Evolutionary conservation across 2,888 invertebrate genomes (phyloP), one percentile per base, ranked within the genome.

Genomic region (Deilephila porcellus): DNA sequence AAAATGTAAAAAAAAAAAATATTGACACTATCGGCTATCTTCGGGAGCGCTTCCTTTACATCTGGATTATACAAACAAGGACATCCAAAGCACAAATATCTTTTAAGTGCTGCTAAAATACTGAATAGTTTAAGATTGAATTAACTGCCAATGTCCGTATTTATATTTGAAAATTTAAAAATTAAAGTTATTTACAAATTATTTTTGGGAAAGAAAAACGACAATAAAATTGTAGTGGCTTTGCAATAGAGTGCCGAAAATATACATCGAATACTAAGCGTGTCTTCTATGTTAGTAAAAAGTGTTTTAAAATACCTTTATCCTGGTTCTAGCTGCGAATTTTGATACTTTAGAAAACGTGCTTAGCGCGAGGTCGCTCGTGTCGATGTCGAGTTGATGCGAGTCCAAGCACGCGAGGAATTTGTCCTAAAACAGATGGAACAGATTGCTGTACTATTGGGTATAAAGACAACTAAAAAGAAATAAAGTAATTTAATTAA

Each of bases 301-400:
- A 25, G 19, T 59, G 29, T 72, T 19, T 53, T 72, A 20, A 63
- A 6, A 74, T 90, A 96, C 96, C 96, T 98, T 98, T 87, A 97
- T 96, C 84, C 97, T 96, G 73, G 98, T 98, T 84, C 97, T 96
- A 76, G 97, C 96, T 62, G 98, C 98, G 90, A 98, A 97, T 95
- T 98, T 98, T 88, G 98, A 97, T 79, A 98, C 98, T 95, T 98
- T 98, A 82, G 98, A 97, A 80, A 98, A 95, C 75, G 98, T 98
- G 85, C 98, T 98, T 85, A 97, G 96, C 83, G 97, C 97, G 76
- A 98, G 96, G 90, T 98, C 98, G 90, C 97, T 97, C 74, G 98
- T 98, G 89, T 98, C 98, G 83, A 98, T 97, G 90, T 98, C 97
- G 82, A 98, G 95, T 89, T 98, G 97, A 83, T 97, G 97, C 60